Evolutionary conservation across 2,888 invertebrate species (phyloP).

Genomic region (Dryobota labecula): DNA sequence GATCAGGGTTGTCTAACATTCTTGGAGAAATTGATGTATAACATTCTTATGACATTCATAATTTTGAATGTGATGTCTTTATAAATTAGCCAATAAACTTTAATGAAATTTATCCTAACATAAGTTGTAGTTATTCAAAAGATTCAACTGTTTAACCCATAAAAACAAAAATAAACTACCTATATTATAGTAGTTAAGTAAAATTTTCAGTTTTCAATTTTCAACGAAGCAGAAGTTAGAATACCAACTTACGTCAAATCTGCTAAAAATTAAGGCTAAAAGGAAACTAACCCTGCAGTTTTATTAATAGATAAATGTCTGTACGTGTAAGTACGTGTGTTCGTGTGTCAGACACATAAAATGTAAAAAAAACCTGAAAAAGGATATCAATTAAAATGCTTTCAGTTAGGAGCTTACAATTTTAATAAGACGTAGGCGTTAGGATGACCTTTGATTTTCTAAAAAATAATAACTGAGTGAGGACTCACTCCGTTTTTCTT

Average conservation of each 20-base stretch:
- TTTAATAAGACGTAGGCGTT: constrained; percentile 20
- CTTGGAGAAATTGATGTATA: constrained; percentile 4
- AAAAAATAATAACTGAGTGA: constrained; percentile 16
- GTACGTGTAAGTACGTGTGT: too few relatives aligned
- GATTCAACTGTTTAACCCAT: neutral
- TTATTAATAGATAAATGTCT: too few relatives aligned
- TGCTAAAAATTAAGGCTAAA: neutral
- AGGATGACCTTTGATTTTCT: constrained; percentile 32
- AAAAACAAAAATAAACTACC: too few relatives aligned
- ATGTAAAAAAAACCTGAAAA: constrained; percentile 3
- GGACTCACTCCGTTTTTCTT: constrained; percentile 15
- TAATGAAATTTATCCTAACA: neutral
- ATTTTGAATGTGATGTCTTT: constrained; percentile 6
- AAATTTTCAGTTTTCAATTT: too few relatives aligned
- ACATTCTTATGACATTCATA: too few relatives aligned
- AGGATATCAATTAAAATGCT: neutral
- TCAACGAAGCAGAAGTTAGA: too few relatives aligned
- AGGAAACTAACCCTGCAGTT: neutral
- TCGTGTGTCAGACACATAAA: too few relatives aligned
- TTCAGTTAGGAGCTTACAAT: neutral
- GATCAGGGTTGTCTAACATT: constrained; percentile 40
- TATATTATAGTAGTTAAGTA: too few relatives aligned
- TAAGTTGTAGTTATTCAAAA: neutral
- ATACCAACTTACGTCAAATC: too few relatives aligned
- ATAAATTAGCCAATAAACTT: neutral